Base-by-base conservation (phyloP, 2,888 invertebrate genomes). In the Axea sp. region DNA sequence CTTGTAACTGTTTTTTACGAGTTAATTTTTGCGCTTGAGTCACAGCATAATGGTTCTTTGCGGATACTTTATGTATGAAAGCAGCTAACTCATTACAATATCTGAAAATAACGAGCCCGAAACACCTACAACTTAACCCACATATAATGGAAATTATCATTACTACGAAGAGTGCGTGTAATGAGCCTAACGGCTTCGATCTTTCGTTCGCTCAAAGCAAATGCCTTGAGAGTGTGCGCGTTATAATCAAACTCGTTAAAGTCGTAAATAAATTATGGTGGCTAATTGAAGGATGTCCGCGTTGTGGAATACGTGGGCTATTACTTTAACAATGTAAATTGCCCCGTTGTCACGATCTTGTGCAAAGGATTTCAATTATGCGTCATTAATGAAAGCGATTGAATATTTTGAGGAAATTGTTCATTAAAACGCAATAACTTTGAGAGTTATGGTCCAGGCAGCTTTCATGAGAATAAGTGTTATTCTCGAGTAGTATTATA, bases 171-270 rank as follows among this genome's bases (percentile, higher is more conserved):
- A 64, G 41, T 64, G 49, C 65, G 55, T 64, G 71, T 76, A 76
- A 76, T 76, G 53, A 71, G 73, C 67, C 71, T 76, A 76, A 76
- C 76, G 71, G 71, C 73, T 76, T 47, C 53, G 57, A 60, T 68
- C 60, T 73, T 73, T 26, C 37, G 43, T 19, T 17, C 51, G 7
- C 33, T 43, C 17, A 7, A 37, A 15, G 31, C 33, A 39, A 12
- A 35, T 55, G 60, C 51, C 68, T 53, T 69, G 57, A 37, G 64
- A 74, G 45, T 49, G 62, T 15, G 51, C 35, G 43, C 55, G 64
- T 74, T 53, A 53, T 65, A 69, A 74, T 74, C 74, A 69, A 74
- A 74, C 59, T 74, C 64, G 69, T 74, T 74, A 74, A 51, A 64
- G 65, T 69, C 57, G 68, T 39, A 68, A 65, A 60, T 73, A 73